Conservation (phyloP, 2,113 vertebrate species). For the Taxidea taxus region DNA sequence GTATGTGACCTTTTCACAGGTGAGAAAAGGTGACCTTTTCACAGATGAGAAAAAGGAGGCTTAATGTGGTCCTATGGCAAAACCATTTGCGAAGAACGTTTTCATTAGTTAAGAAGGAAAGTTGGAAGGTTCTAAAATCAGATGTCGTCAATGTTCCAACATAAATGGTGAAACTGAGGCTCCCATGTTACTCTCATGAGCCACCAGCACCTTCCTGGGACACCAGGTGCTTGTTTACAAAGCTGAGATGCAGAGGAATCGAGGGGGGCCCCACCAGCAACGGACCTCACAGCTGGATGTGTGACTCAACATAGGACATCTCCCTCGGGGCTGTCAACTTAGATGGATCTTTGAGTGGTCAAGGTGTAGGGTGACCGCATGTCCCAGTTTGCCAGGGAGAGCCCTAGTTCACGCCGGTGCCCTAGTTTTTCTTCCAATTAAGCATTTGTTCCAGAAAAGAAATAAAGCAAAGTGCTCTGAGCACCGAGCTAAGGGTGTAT, state of each 20-base stretch:
- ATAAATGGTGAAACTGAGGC: not conserved
- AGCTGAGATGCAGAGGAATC: not conserved
- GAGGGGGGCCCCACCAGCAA: not conserved
- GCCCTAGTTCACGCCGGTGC: not conserved
- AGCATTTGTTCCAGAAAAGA: not conserved
- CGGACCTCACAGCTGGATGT: not conserved
- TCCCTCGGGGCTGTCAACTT: not conserved
- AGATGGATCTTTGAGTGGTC: not conserved
- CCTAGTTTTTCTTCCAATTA: not conserved
- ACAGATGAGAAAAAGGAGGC: not conserved
- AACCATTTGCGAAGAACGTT: not conserved
- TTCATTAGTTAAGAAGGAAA: not conserved
- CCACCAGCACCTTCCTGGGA: not conserved
- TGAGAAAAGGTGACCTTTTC: not conserved
- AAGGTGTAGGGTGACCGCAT: not conserved
- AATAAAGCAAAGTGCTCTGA: not conserved
- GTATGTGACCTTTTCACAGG: not conserved
- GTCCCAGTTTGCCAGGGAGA: not conserved
- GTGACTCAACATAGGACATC: not conserved
- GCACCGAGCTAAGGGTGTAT: not conserved
- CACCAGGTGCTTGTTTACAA: not conserved
- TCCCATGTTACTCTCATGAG: not conserved
- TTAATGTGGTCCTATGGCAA: not conserved
- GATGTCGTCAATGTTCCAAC: not conserved
- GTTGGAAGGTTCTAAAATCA: not conserved